phyloP scores from a whole-genome alignment of 2,888 invertebrate genomes.

The Adelognathus sp. region DNA sequence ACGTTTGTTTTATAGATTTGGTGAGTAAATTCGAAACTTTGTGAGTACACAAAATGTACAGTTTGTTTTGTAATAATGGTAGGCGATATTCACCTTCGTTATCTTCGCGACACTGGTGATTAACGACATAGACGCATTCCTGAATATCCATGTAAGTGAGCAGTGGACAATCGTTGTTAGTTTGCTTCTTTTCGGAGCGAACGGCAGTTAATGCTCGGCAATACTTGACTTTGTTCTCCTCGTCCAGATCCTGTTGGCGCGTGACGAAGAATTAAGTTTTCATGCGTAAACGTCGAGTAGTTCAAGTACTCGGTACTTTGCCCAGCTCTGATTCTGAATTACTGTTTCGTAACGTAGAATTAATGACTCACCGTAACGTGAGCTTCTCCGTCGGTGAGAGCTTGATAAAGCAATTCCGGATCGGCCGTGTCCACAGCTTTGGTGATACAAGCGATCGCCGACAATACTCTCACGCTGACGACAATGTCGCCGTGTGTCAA shows the following conservation, averaged over 20 bases:
- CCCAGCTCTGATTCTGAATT: background rate
- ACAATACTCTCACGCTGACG: constrained; percentile 84
- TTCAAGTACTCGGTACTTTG: too few species aligned
- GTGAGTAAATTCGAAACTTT: background rate
- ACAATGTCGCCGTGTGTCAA: constrained; percentile 85
- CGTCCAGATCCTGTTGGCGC: constrained; percentile 82
- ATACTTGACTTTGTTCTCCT: constrained; percentile 84
- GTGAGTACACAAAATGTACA: too few species aligned
- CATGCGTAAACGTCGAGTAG: too few species aligned
- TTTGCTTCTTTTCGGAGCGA: constrained; percentile 82
- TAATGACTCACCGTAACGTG: constrained; percentile 74
- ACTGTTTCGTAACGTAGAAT: background rate
- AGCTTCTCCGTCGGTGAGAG: constrained; percentile 82
- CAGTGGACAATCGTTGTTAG: constrained; percentile 83
- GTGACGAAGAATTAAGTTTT: too few species aligned
- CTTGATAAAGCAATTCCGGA: constrained; percentile 83
- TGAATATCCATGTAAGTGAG: constrained; percentile 87
- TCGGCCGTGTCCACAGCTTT: constrained; percentile 85
- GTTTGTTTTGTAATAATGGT: background rate
- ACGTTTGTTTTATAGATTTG: background rate
- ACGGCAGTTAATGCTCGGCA: constrained; percentile 81
- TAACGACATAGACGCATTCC: constrained; percentile 86
- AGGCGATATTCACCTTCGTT: constrained; percentile 81
- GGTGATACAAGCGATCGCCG: constrained; percentile 85
- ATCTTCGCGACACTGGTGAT: constrained; percentile 83